These are phyloP conservation scores for Tangara arthus DNA, from an alignment of 2,797 vertebrate species.

Conservation along the genomic window DNA sequence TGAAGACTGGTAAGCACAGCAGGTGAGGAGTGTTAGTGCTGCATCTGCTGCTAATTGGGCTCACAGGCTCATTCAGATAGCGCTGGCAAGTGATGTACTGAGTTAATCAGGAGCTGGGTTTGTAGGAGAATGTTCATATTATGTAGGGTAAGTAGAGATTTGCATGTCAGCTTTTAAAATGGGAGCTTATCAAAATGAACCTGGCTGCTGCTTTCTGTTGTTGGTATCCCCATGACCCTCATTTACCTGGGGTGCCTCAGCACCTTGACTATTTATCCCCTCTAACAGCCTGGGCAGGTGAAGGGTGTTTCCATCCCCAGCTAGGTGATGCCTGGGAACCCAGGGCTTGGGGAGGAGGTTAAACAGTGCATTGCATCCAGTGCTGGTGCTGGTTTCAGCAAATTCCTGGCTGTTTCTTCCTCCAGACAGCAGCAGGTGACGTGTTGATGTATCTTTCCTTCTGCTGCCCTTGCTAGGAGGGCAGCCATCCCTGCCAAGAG, in stretches of 20 bases:
- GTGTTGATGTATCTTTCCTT: not conserved
- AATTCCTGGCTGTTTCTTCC: not conserved
- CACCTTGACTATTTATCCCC: not conserved
- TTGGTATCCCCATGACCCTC: not conserved
- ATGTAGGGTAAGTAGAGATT: conserved; percentile 62
- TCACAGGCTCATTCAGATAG: conserved; percentile 57
- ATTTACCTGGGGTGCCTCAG: not conserved
- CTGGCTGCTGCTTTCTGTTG: not conserved
- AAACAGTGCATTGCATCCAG: not conserved
- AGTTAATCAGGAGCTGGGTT: conserved; percentile 59
- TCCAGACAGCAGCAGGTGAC: not conserved
- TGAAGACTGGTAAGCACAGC: conserved; percentile 62
- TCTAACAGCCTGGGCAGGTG: fast-evolving
- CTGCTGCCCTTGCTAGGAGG: not conserved
- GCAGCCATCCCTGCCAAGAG: not conserved
- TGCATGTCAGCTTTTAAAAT: conserved; percentile 39
- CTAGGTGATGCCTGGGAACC: not conserved
- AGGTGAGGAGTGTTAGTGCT: conserved; percentile 61
- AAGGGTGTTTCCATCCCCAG: not conserved
- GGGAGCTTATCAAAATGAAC: conserved; percentile 4
- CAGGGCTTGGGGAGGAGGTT: not conserved
- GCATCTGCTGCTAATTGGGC: conserved; percentile 71
- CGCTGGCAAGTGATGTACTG: conserved; percentile 38
- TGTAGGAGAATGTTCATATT: conserved; percentile 43
- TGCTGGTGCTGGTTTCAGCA: not conserved